phyloP scores from a whole-genome alignment of 2,888 invertebrate species.

The Protophormia terraenovae region DNA sequence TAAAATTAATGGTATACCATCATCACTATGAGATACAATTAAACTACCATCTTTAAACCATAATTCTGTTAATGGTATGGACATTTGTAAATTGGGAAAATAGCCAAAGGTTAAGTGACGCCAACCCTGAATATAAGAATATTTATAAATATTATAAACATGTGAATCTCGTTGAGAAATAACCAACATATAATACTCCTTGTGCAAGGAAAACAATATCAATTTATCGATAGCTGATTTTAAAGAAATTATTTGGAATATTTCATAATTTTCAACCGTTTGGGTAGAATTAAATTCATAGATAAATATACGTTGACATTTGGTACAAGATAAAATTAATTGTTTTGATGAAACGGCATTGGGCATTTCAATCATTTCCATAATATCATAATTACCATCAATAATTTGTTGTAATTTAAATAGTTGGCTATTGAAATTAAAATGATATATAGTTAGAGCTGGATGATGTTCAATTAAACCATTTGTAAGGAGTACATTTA shows the following conservation, averaged over 20 bases:
- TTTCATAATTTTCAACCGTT: conserved; percentile 62
- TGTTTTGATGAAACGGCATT: conserved; percentile 68
- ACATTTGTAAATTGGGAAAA: conserved; percentile 73
- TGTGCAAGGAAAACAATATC: conserved; percentile 71
- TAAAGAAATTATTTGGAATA: conserved; percentile 75
- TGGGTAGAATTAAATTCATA: conserved; percentile 58
- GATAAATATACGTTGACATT: conserved; percentile 74
- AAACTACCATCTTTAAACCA: not conserved
- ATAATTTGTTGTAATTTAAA: conserved; percentile 75
- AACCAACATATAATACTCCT: conserved; percentile 73
- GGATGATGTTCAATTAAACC: conserved; percentile 71
- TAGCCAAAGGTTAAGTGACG: conserved; percentile 74
- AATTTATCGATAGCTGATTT: conserved; percentile 73
- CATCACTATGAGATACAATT: not conserved
- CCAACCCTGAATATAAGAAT: conserved; percentile 76
- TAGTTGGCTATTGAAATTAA: conserved; percentile 61
- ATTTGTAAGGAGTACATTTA: conserved; percentile 69
- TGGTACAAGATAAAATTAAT: conserved; percentile 74
- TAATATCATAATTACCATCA: conserved; percentile 76
- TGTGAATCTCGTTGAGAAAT: conserved; percentile 71
- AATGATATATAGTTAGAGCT: conserved; percentile 72
- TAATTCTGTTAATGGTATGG: conserved; percentile 71
- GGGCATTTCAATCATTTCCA: conserved; percentile 69
- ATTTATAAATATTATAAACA: conserved; percentile 75
- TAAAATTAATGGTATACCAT: conserved; percentile 49